Evolutionary conservation across 2,113 vertebrate genomes (phyloP).

Genomic region (Thamnaconus septentrionalis): DNA sequence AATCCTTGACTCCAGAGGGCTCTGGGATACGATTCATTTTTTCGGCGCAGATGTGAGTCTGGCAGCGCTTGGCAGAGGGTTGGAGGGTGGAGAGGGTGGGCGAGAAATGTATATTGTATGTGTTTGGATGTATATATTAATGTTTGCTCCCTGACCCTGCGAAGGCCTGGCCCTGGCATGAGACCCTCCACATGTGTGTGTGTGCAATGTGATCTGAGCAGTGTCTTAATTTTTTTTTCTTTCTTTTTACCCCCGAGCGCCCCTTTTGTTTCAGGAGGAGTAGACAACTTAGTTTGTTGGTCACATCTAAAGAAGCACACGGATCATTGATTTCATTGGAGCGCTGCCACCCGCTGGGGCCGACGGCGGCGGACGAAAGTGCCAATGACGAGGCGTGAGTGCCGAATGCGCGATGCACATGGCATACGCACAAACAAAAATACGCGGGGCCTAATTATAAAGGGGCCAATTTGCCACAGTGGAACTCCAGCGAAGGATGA

Average conservation of each 20-base stretch:
- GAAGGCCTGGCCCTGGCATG: slow-evolving; percentile 40
- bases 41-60: slow-evolving; percentile 78
- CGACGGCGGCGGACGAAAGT: slow-evolving; percentile 54
- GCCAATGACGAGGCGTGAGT: slow-evolving; percentile 68
- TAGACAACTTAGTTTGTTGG: slow-evolving; percentile 71
- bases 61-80: slow-evolving; percentile 70
- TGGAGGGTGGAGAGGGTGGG: slow-evolving; percentile 10
- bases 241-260: slow-evolving; percentile 47
- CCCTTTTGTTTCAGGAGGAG: slow-evolving; percentile 63
- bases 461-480: slow-evolving; percentile 59
- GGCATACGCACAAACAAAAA: slow-evolving; percentile 44
- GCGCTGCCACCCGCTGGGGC: slow-evolving; percentile 66
- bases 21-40: slow-evolving; percentile 82
- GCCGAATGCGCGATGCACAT: slow-evolving; percentile 52
- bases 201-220: slow-evolving; percentile 33
- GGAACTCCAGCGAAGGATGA: slow-evolving; percentile 68
- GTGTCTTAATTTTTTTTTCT: slow-evolving; percentile 34
- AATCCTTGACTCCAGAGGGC: slow-evolving; percentile 81
- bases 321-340: slow-evolving; percentile 75
- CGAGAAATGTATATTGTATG: slow-evolving; percentile 27
- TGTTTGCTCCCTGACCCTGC: slow-evolving; percentile 52
- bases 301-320: slow-evolving; percentile 68
- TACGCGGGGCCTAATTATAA: slow-evolving; percentile 55
- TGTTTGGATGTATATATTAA: slow-evolving; percentile 30
- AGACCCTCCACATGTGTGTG: slow-evolving; percentile 20